Conservation (phyloP, 2,888 invertebrate species). For the Petrolisthes manimaculis region DNA sequence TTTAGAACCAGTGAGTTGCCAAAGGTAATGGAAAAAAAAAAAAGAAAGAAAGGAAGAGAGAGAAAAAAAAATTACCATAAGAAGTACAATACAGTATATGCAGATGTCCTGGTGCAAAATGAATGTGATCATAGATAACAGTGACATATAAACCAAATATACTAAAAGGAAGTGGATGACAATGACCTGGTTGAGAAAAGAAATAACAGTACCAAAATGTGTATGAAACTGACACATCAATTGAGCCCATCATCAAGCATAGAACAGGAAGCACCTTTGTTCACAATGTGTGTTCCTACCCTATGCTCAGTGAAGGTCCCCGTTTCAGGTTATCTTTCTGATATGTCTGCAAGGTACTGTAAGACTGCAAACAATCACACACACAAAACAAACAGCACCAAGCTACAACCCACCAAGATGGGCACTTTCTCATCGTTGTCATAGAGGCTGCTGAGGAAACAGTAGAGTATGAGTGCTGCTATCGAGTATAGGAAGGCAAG, state of each 20-base stretch:
- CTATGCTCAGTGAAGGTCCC: neutral
- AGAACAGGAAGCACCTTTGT: neutral
- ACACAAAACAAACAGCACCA: neutral
- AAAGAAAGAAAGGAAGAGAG: neutral
- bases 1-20: neutral
- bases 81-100: neutral
- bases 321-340: too few species aligned
- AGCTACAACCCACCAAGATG: neutral
- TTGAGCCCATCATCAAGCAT: too few species aligned
- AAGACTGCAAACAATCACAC: too few species aligned
- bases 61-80: neutral
- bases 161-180: too few species aligned
- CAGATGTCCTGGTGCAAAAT: neutral
- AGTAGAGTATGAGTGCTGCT: constrained; percentile 70
- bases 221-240: too few species aligned
- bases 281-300: neutral
- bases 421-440: constrained; percentile 68
- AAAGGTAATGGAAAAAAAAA: neutral
- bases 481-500: constrained; percentile 55
- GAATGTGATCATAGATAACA: too few species aligned
- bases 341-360: too few species aligned
- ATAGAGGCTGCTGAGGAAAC: constrained; percentile 72
- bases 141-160: too few species aligned
- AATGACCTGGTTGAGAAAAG: too few species aligned
- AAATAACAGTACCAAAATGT: too few species aligned